Conservation (phyloP, 2,888 invertebrate species). For the Platerodrilus igneus region DNA sequence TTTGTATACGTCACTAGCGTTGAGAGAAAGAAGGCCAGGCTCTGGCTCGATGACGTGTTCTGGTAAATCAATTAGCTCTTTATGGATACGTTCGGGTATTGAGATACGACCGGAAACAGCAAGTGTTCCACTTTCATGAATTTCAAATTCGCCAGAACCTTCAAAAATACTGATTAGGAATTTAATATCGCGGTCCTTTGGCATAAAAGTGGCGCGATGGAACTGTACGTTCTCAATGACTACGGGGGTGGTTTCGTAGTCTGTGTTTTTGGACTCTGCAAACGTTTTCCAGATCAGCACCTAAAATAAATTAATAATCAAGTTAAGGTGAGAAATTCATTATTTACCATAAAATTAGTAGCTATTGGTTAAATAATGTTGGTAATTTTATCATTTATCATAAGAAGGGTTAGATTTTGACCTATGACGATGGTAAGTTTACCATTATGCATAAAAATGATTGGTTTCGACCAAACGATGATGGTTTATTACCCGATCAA, state of each 20-base stretch:
- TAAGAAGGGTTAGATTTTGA: too few species aligned
- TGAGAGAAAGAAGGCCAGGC: constrained; percentile 54
- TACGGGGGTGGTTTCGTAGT: constrained; percentile 75
- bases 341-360: too few species aligned
- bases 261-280: constrained; percentile 71
- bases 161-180: constrained; percentile 81
- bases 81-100: constrained; percentile 58
- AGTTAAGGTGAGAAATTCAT: too few species aligned
- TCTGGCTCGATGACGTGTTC: constrained; percentile 42
- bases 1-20: constrained; percentile 74
- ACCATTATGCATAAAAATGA: too few species aligned
- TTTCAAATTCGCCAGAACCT: constrained; percentile 81
- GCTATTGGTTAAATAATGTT: too few species aligned
- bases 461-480: too few species aligned
- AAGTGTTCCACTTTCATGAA: constrained; percentile 80
- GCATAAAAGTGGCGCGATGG: constrained; percentile 88
- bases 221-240: constrained; percentile 87
- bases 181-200: constrained; percentile 73
- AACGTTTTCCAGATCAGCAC: constrained; percentile 82
- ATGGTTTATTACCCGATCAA: too few species aligned
- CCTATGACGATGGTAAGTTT: too few species aligned
- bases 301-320: constrained; percentile 43
- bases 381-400: too few species aligned
- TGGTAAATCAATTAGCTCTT: constrained; percentile 58
- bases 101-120: constrained; percentile 76